Evolutionary conservation across 1,140 invertebrate genomes (phyloP).

Genomic region (Ladona fulva): DNA sequence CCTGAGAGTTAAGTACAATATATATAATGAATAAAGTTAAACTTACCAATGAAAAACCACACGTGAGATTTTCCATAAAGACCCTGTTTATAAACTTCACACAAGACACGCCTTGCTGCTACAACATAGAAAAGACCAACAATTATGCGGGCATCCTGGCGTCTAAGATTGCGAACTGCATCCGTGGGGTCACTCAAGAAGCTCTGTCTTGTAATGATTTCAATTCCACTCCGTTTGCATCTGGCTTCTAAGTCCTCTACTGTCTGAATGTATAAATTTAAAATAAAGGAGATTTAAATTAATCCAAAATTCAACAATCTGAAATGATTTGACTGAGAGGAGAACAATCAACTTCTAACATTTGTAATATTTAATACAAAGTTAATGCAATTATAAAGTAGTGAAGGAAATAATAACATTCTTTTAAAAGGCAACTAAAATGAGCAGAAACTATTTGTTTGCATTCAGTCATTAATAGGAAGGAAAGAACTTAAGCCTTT

Average conservation of each 20-base stretch:
- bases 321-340: not conserved
- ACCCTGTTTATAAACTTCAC: conserved; percentile 92
- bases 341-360: not conserved
- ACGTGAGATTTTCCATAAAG: conserved; percentile 94
- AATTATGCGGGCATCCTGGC: conserved; percentile 93
- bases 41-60: conserved; percentile 97
- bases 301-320: too few relatives aligned
- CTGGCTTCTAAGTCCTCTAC: conserved; percentile 93
- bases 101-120: conserved; percentile 88
- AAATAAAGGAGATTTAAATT: too few relatives aligned
- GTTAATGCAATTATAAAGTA: too few relatives aligned
- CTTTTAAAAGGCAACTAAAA: too few relatives aligned
- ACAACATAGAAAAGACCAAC: conserved; percentile 98
- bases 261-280: conserved; percentile 70
- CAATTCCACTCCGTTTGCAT: conserved; percentile 86
- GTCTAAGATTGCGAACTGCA: conserved; percentile 84
- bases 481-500: too few relatives aligned
- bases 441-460: too few relatives aligned
- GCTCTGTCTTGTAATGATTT: conserved; percentile 91
- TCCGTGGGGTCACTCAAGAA: conserved; percentile 94
- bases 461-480: too few relatives aligned
- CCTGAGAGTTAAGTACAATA: not conserved
- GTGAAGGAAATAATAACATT: too few relatives aligned
- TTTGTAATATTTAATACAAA: too few relatives aligned
- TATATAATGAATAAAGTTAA: not conserved